Evolutionary conservation across 2,888 invertebrate species (phyloP).

Genomic region (Actias luna): DNA sequence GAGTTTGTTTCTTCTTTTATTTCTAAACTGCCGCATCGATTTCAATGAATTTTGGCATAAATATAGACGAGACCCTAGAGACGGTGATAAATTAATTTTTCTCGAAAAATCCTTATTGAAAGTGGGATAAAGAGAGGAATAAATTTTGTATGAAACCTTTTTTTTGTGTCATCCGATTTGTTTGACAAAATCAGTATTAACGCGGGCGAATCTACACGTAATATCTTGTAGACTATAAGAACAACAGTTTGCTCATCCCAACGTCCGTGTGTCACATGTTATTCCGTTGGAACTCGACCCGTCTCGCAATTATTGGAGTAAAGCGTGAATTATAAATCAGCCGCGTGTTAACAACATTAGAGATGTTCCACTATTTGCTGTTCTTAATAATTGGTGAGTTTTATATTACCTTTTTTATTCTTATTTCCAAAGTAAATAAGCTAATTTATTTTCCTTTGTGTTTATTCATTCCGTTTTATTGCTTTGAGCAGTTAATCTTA

Average conservation of each 20-base stretch:
- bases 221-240: not conserved
- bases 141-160: too few relatives aligned
- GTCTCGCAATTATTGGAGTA: constrained; percentile 43
- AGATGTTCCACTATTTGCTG: constrained; percentile 45
- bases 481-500: not conserved
- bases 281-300: constrained; percentile 42
- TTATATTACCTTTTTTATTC: constrained; percentile 19
- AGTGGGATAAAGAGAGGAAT: too few relatives aligned
- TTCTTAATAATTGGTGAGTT: constrained; percentile 54
- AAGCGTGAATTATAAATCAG: constrained; percentile 46
- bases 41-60: too few relatives aligned
- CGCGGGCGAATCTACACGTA: too few relatives aligned
- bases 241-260: constrained; percentile 17
- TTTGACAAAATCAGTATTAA: too few relatives aligned
- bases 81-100: too few relatives aligned
- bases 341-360: constrained; percentile 28
- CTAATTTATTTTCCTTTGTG: not conserved
- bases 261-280: constrained; percentile 40
- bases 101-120: too few relatives aligned
- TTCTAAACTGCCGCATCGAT: too few relatives aligned
- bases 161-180: too few relatives aligned
- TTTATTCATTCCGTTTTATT: not conserved
- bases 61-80: too few relatives aligned
- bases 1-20: too few relatives aligned
- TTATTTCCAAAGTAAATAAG: not conserved